Percentiles rank a stretch among this genome's conserved stretches.
Conservation (phyloP, 2,113 vertebrate species). For the Thinocorus orbignyianus region DNA sequence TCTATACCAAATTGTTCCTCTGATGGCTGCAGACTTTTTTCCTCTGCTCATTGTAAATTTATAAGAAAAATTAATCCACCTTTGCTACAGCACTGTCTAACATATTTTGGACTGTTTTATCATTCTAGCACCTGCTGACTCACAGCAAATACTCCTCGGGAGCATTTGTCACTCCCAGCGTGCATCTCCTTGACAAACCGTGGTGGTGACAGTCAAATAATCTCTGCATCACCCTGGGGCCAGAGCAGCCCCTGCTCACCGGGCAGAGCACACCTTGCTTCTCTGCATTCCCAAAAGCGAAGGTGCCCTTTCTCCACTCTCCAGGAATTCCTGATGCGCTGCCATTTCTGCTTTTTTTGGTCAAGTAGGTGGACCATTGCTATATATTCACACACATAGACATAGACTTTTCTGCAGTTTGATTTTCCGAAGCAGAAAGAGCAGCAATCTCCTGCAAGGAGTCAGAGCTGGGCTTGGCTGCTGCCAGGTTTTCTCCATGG, state of each 20-base stretch:
- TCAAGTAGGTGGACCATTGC: neutral
- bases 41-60: neutral
- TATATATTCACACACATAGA: accelerated
- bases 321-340: accelerated
- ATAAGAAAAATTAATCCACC: neutral
- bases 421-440: neutral
- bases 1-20: neutral
- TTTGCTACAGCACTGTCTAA: neutral
- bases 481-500: neutral
- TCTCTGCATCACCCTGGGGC: neutral
- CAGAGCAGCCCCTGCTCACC: accelerated
- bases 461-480: neutral
- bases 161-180: neutral
- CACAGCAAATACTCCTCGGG: neutral
- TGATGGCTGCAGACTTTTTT: neutral
- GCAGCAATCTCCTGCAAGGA: accelerated
- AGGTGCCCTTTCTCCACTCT: accelerated
- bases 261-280: accelerated
- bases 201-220: neutral
- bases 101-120: neutral
- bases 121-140: neutral
- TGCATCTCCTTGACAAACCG: neutral
- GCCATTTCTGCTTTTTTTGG: neutral
- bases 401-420: neutral
- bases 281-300: accelerated